A percentile compares a stretch with the other conserved stretches of the same genome.
phyloP scores from a whole-genome alignment of 2,113 vertebrate species.

The Oophaga pumilio region DNA sequence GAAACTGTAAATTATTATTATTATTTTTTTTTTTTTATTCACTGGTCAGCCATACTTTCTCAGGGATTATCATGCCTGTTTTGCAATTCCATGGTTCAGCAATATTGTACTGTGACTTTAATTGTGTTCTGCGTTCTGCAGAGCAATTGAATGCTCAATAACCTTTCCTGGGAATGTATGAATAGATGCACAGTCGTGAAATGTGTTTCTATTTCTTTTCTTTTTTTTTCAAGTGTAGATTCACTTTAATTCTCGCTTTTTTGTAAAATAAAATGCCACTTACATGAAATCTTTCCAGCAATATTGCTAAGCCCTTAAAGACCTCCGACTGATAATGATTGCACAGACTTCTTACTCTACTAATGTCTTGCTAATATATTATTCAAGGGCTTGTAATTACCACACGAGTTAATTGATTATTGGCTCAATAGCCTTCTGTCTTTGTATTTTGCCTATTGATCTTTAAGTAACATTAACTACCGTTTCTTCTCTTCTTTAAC shows the following conservation, averaged over 20 bases:
- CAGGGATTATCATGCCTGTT: neutral
- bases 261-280: constrained; percentile 20
- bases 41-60: neutral
- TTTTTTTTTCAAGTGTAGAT: constrained; percentile 11
- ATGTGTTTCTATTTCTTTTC: neutral
- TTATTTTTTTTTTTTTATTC: neutral
- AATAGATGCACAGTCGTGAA: neutral
- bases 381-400: constrained; percentile 42
- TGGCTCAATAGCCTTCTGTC: constrained; percentile 30
- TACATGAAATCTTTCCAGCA: neutral
- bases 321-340: constrained; percentile 33
- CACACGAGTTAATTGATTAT: constrained; percentile 44
- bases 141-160: neutral
- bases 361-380: constrained; percentile 62
- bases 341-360: constrained; percentile 17
- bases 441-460: constrained; percentile 34
- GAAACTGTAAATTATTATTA: neutral
- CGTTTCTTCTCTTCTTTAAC: neutral
- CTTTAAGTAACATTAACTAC: constrained; percentile 23
- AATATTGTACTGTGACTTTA: neutral
- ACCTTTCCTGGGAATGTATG: neutral
- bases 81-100: neutral
- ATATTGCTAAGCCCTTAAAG: constrained; percentile 25
- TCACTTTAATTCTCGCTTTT: neutral
- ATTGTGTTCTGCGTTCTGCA: neutral